These are phyloP conservation scores for Papilio dardanus DNA, from an alignment of 1,140 invertebrate species.

Conservation along the genomic window DNA sequence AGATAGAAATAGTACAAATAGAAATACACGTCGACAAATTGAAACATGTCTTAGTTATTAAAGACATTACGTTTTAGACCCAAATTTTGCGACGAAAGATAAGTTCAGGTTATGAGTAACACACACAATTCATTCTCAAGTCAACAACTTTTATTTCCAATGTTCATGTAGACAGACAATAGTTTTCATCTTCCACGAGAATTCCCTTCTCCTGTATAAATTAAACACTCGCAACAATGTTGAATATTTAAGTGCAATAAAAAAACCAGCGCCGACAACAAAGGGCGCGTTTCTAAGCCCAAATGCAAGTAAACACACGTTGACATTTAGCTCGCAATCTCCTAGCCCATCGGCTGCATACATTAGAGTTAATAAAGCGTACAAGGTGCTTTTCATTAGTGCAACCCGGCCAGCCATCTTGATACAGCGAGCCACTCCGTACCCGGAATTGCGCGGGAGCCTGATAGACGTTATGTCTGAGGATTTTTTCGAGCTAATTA, in stretches of 20 bases:
- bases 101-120: too few species aligned
- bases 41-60: too few species aligned
- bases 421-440: slow-evolving; percentile 51
- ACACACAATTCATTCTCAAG: too few species aligned
- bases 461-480: slow-evolving; percentile 61
- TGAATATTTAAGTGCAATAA: slow-evolving; percentile 24
- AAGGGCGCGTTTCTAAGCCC: slow-evolving; percentile 32
- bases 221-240: background rate
- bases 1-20: background rate
- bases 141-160: too few species aligned
- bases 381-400: slow-evolving; percentile 72
- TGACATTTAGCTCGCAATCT: slow-evolving; percentile 72
- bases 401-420: slow-evolving; percentile 57
- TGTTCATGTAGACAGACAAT: background rate
- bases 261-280: slow-evolving; percentile 17
- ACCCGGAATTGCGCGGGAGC: slow-evolving; percentile 62
- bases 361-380: slow-evolving; percentile 77
- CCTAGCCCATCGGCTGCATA: slow-evolving; percentile 69
- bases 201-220: background rate
- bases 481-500: slow-evolving; percentile 70
- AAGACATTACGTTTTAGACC: too few species aligned
- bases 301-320: slow-evolving; percentile 46
- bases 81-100: too few species aligned
- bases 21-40: background rate
- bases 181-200: background rate